phyloP scores from a whole-genome alignment of 2,113 vertebrate genomes.

The Sula dactylatra region DNA sequence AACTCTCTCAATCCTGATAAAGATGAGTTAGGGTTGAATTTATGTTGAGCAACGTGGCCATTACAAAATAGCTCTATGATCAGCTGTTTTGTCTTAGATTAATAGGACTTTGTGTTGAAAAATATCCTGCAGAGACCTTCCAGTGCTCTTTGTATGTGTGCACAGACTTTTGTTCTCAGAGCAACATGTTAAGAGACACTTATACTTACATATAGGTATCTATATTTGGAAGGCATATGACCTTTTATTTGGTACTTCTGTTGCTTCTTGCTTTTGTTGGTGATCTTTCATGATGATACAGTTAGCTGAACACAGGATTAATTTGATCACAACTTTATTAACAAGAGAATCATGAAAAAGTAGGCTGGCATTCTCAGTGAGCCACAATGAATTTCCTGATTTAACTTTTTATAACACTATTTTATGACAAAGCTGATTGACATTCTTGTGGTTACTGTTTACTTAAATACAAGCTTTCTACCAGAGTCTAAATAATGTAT shows the following conservation, averaged over 20 bases:
- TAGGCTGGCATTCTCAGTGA: not conserved
- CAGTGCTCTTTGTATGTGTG: not conserved
- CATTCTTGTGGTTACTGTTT: conserved; percentile 5
- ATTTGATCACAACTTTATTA: not conserved
- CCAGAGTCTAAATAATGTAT: conserved; percentile 24
- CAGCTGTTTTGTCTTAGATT: not conserved
- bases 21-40: not conserved
- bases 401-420: not conserved
- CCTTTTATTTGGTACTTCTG: not conserved
- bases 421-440: conserved; percentile 1
- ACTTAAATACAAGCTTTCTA: conserved; percentile 24
- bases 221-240: not conserved
- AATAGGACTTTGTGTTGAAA: not conserved
- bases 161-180: not conserved
- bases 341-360: not conserved
- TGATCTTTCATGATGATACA: not conserved
- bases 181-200: not conserved
- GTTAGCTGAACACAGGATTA: not conserved
- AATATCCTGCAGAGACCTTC: not conserved
- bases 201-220: not conserved
- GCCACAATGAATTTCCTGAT: not conserved
- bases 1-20: not conserved
- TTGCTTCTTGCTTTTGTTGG: not conserved
- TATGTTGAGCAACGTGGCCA: not conserved
- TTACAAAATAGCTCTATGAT: not conserved